These are phyloP conservation scores for Eupithecia pulchellata DNA, from an alignment of 2,888 invertebrate species.

Conservation along the genomic window DNA sequence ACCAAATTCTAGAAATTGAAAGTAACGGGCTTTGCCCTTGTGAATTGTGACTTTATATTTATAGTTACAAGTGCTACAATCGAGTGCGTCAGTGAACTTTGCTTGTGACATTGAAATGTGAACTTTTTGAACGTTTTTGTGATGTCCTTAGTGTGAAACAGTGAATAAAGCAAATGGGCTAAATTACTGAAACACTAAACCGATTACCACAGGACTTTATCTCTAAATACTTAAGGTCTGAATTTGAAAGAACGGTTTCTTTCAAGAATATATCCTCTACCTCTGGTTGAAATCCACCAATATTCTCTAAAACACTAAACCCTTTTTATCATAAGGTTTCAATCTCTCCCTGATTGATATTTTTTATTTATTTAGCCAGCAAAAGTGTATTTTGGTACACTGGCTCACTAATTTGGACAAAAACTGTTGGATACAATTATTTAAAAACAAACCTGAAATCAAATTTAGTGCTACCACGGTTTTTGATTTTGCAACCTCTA, in stretches of 20 bases:
- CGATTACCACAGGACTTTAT: neutral
- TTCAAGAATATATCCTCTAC: neutral
- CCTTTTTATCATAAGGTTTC: neutral
- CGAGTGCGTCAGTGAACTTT: conserved; percentile 43
- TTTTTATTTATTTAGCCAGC: neutral
- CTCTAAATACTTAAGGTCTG: neutral
- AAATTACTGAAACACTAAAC: neutral
- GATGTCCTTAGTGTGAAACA: conserved; percentile 50
- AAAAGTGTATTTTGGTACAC: neutral
- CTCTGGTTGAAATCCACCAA: neutral
- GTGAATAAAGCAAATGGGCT: conserved; percentile 20
- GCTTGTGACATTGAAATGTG: conserved; percentile 52
- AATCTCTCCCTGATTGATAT: neutral
- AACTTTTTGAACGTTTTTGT: conserved; percentile 49
- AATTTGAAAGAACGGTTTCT: neutral
- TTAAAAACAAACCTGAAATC: neutral
- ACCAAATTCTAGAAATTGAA: conserved; percentile 45
- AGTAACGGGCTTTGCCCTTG: conserved; percentile 45
- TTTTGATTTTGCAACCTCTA: neutral
- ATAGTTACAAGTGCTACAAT: conserved; percentile 36
- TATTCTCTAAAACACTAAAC: neutral
- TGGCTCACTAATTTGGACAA: neutral
- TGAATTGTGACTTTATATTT: conserved; percentile 36
- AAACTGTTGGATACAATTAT: neutral
- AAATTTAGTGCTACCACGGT: neutral